phyloP scores from a whole-genome alignment of 2,888 invertebrate species.

The Sarcophaga variegata region DNA sequence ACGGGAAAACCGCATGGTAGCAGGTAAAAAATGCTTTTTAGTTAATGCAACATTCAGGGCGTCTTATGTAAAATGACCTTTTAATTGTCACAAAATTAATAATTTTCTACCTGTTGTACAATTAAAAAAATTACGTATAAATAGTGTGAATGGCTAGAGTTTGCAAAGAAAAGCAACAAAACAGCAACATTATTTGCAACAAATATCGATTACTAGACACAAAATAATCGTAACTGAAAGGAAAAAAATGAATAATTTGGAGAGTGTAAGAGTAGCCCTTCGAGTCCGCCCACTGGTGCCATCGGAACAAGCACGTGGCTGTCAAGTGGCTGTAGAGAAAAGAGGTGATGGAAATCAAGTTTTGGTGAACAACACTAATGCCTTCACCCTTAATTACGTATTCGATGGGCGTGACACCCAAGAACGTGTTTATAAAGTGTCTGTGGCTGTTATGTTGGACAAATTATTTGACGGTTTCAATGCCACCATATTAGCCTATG shows the following conservation, averaged over 20 bases:
- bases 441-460: slow-evolving; percentile 87
- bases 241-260: slow-evolving; percentile 71
- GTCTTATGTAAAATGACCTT: too few relatives aligned
- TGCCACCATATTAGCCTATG: slow-evolving; percentile 96
- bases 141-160: too few relatives aligned
- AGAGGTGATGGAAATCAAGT: slow-evolving; percentile 87
- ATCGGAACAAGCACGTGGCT: slow-evolving; percentile 88
- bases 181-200: too few relatives aligned
- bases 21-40: too few relatives aligned
- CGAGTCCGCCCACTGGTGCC: slow-evolving; percentile 90
- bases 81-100: too few relatives aligned
- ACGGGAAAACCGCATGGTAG: too few relatives aligned
- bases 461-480: slow-evolving; percentile 94
- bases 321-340: slow-evolving; percentile 87
- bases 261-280: slow-evolving; percentile 86
- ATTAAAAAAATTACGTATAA: too few relatives aligned
- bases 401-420: slow-evolving; percentile 88
- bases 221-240: too few relatives aligned
- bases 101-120: too few relatives aligned
- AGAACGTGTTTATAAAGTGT: slow-evolving; percentile 87
- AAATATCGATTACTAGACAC: too few relatives aligned
- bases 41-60: too few relatives aligned
- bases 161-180: too few relatives aligned
- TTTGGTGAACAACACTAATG: slow-evolving; percentile 86
- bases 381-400: slow-evolving; percentile 93